Evolutionary conservation across 2,113 vertebrate genomes (phyloP).

Genomic region (Colistium nudipinnis): DNA sequence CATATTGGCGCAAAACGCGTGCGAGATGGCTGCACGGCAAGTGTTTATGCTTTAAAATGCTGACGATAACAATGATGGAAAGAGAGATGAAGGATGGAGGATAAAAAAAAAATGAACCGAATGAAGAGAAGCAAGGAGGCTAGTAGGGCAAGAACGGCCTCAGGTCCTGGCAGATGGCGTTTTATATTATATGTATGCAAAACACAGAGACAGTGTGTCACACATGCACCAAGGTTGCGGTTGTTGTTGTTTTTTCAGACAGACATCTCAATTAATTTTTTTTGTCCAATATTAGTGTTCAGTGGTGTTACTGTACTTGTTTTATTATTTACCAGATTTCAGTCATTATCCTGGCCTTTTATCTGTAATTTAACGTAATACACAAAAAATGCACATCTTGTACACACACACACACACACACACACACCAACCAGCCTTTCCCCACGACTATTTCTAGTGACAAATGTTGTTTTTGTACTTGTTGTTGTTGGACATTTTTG

Average conservation of each 20-base stretch:
- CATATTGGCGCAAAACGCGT: conserved; percentile 1
- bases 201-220: conserved; percentile 63
- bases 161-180: conserved; percentile 81
- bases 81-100: conserved; percentile 33
- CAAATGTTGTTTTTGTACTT: too few relatives aligned
- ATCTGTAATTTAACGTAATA: not conserved
- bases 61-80: conserved; percentile 39
- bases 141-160: conserved; percentile 83
- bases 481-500: not conserved
- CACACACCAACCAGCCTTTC: not conserved
- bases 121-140: conserved; percentile 70
- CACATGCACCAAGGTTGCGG: conserved; percentile 45
- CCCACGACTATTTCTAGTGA: not conserved
- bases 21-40: not conserved
- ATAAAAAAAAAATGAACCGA: conserved; percentile 48
- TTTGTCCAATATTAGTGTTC: conserved; percentile 3
- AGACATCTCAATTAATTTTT: conserved; percentile 2
- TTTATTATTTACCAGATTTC: not conserved
- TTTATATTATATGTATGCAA: conserved; percentile 76
- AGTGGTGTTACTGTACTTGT: not conserved
- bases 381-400: not conserved
- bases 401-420: not conserved
- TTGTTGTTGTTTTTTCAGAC: conserved; percentile 35
- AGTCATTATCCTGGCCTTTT: not conserved
- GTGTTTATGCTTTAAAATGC: conserved; percentile 35